A percentile compares a stretch with the other conserved stretches of the same genome.
These are phyloP conservation scores for Melanerpes formicivorus DNA, from an alignment of 2,113 vertebrate species.

Conservation along the genomic window DNA sequence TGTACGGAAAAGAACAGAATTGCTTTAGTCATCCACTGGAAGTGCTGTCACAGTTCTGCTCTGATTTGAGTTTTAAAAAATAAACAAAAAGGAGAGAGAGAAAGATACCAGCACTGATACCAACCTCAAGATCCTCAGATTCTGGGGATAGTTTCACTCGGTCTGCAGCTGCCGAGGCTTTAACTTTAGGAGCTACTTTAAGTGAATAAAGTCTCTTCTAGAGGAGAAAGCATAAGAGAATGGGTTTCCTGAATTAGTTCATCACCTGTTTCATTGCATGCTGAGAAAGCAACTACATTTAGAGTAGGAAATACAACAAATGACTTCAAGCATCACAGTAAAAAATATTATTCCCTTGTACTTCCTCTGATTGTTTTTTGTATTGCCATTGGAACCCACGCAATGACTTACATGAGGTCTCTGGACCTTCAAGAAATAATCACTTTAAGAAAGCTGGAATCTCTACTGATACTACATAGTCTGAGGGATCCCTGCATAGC, in stretches of 20 bases:
- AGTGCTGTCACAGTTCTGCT: not conserved
- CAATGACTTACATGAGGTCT: not conserved
- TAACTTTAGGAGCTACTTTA: constrained; percentile 85
- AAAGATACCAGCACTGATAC: constrained; percentile 46
- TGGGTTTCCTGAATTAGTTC: not conserved
- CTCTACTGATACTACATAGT: not conserved
- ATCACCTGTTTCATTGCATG: not conserved
- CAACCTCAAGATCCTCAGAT: constrained; percentile 90
- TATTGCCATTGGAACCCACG: not conserved
- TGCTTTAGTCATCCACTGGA: not conserved
- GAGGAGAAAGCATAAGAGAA: constrained; percentile 50
- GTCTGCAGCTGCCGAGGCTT: constrained; percentile 64
- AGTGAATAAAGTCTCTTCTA: constrained; percentile 92
- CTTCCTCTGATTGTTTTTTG: not conserved
- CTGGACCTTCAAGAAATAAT: not conserved
- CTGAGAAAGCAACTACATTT: not conserved
- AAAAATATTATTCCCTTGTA: not conserved
- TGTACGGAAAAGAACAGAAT: constrained; percentile 60
- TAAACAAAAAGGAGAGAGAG: not conserved
- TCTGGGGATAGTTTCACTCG: constrained; percentile 74
- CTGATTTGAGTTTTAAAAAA: not conserved
- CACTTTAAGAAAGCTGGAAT: not conserved
- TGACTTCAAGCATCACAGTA: not conserved
- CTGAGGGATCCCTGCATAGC: not conserved
- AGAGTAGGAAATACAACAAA: not conserved